Percentiles rank a stretch among this genome's conserved stretches.
Conservation (phyloP, 2,888 invertebrate species). For the Anarsia innoxiella region DNA sequence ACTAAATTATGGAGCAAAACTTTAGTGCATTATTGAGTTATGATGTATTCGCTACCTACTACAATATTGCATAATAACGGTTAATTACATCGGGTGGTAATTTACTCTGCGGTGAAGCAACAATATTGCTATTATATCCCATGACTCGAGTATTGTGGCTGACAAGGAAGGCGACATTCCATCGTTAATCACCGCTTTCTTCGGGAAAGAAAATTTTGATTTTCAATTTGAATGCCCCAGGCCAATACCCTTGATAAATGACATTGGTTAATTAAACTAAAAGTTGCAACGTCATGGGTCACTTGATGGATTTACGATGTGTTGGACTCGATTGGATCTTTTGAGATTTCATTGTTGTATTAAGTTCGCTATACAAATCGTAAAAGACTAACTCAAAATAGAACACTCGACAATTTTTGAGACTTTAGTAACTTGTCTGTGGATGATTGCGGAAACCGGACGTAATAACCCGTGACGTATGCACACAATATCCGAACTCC, state of each 20-base stretch:
- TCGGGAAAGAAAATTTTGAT: conserved; percentile 62
- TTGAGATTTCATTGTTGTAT: too few relatives aligned
- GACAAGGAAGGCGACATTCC: conserved; percentile 62
- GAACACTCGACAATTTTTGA: too few relatives aligned
- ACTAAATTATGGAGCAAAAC: too few relatives aligned
- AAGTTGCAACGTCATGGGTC: neutral
- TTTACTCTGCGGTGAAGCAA: conserved; percentile 60
- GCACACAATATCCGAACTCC: conserved; percentile 28
- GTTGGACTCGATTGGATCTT: neutral
- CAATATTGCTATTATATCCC: conserved; percentile 48
- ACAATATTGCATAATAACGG: conserved; percentile 14
- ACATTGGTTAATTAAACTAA: conserved; percentile 43
- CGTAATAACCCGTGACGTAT: conserved; percentile 38
- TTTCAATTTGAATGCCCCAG: conserved; percentile 58
- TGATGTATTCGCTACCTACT: neutral
- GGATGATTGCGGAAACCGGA: conserved; percentile 30
- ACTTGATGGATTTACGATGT: too few relatives aligned
- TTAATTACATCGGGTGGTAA: conserved; percentile 60
- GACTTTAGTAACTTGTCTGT: too few relatives aligned
- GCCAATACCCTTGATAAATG: conserved; percentile 56
- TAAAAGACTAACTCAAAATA: too few relatives aligned
- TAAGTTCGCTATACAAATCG: too few relatives aligned
- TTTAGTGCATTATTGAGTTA: neutral
- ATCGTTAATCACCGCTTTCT: conserved; percentile 67
- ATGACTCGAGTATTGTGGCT: conserved; percentile 60